phyloP scores from a whole-genome alignment of 2,888 invertebrate genomes.

The Limnephilus rhombicus region DNA sequence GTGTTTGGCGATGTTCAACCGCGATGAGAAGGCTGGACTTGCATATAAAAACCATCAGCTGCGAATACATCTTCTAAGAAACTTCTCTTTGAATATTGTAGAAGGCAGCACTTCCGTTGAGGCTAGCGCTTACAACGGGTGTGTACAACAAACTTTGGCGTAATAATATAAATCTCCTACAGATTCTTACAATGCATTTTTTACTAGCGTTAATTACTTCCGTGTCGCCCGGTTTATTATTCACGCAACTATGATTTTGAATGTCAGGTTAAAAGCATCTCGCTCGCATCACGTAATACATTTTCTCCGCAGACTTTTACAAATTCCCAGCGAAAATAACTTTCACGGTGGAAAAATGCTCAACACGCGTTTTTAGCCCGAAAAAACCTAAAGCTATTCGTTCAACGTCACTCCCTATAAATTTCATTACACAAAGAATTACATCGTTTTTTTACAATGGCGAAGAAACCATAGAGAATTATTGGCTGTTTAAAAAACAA shows the following conservation, averaged over 20 bases:
- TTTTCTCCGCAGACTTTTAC: constrained; percentile 14
- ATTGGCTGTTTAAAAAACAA: not conserved
- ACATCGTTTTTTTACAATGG: not conserved
- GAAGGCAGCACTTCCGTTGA: no score
- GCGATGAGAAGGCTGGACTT: no score
- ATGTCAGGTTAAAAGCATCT: constrained; percentile 43
- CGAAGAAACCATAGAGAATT: not conserved
- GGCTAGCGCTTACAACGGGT: no score
- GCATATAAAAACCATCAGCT: no score
- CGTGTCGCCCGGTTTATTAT: constrained; percentile 3
- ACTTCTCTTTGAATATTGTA: no score
- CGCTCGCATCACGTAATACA: constrained; percentile 29
- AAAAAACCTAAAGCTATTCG: not conserved
- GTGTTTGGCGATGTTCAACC: no score
- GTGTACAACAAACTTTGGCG: no score
- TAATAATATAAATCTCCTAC: not conserved
- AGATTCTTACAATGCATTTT: not conserved
- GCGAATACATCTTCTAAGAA: no score
- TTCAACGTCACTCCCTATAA: constrained; percentile 1
- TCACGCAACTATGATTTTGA: constrained; percentile 47
- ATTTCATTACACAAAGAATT: not conserved
- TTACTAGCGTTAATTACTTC: not conserved
- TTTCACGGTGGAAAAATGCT: not conserved
- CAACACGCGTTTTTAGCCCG: not conserved
- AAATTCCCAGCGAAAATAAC: constrained; percentile 31